Percentiles rank a stretch among this genome's conserved stretches.
phyloP scores from a whole-genome alignment of 2,797 vertebrate genomes.

The Sciaenops ocellatus region DNA sequence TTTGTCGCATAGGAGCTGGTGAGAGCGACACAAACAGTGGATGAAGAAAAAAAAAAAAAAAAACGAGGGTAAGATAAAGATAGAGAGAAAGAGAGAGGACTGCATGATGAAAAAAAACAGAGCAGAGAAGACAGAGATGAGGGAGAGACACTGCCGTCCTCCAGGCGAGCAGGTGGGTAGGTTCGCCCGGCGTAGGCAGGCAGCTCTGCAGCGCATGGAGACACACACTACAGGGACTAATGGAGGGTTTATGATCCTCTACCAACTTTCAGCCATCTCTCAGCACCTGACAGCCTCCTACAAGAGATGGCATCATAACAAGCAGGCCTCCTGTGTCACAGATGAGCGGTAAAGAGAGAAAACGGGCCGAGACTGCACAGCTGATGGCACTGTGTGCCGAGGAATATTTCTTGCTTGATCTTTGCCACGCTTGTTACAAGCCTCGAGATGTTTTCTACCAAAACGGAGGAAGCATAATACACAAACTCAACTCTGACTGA shows the following conservation, averaged over 20 bases:
- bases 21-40: not conserved
- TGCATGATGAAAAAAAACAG: not conserved
- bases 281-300: conserved; percentile 58
- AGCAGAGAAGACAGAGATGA: conserved; percentile 1
- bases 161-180: conserved; percentile 33
- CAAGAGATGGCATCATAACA: conserved; percentile 48
- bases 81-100: conserved; percentile 1
- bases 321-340: conserved; percentile 47
- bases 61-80: not conserved
- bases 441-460: conserved; percentile 51
- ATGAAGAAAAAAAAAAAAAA: not conserved
- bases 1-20: not conserved
- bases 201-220: conserved; percentile 25
- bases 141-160: conserved; percentile 34
- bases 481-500: conserved; percentile 35
- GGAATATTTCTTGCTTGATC: conserved; percentile 35
- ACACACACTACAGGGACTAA: conserved; percentile 35
- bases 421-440: conserved; percentile 15
- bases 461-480: conserved; percentile 41
- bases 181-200: conserved; percentile 67
- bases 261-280: conserved; percentile 32
- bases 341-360: conserved; percentile 20
- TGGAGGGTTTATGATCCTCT: conserved; percentile 46
- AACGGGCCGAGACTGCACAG: not conserved
- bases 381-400: conserved; percentile 6